Evolutionary conservation across 53 echinoderm and acorn worm genomes (phyloP).

Genomic region (Arbacia lixula): DNA sequence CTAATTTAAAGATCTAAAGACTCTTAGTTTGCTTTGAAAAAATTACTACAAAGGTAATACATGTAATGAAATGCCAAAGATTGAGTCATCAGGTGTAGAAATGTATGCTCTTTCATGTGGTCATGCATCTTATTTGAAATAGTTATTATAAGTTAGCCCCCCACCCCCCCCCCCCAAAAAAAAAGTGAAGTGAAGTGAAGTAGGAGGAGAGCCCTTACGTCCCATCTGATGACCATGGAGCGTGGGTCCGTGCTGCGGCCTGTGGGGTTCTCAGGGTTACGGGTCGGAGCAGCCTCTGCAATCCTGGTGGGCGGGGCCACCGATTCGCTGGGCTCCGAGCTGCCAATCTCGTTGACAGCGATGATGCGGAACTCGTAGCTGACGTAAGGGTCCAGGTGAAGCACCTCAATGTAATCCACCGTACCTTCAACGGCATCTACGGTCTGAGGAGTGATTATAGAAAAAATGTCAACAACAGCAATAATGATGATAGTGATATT

Average conservation of each 20-base stretch:
- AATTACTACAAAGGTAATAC: no score
- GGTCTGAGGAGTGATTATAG: not conserved
- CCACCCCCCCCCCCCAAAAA: no score
- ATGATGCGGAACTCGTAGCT: constrained; percentile 32
- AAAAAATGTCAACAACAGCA: not conserved
- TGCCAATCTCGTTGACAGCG: constrained; percentile 27
- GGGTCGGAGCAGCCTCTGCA: not conserved
- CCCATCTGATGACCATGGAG: constrained; percentile 40
- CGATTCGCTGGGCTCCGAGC: constrained; percentile 17
- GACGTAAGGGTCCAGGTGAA: constrained; percentile 18
- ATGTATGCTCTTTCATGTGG: no score
- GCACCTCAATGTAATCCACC: not conserved
- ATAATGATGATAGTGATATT: not conserved
- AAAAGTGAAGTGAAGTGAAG: not conserved
- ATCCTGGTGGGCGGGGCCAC: not conserved
- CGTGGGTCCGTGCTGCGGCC: constrained; percentile 7
- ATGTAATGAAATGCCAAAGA: no score
- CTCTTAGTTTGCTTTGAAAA: no score
- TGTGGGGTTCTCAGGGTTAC: not conserved
- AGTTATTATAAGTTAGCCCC: no score
- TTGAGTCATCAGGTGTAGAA: no score
- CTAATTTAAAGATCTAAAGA: no score
- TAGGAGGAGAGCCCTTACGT: no score
- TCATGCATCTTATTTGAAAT: no score
- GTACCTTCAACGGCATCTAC: not conserved